A percentile compares a stretch with the other conserved stretches of the same genome.
Evolutionary conservation across 1,140 invertebrate genomes (phyloP).

Genomic region (Acromyrmex echinatior): DNA sequence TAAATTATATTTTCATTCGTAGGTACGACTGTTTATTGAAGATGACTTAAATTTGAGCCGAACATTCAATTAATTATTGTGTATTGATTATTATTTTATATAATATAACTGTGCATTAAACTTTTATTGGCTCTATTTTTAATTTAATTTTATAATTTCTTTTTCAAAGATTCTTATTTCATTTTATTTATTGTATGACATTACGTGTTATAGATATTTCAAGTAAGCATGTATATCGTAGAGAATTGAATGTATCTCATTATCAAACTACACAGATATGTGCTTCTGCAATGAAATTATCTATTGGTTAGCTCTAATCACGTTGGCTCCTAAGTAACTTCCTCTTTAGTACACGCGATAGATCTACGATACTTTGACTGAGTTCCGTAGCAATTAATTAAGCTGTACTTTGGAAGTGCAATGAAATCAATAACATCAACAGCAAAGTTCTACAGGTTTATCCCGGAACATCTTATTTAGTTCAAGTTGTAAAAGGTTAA

Average conservation of each 20-base stretch:
- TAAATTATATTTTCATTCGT: too few relatives aligned
- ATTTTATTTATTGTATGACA: not conserved
- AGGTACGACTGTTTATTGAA: too few relatives aligned
- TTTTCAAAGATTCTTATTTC: too few relatives aligned
- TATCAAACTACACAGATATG: not conserved
- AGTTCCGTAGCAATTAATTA: constrained; percentile 26
- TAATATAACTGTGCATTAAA: too few relatives aligned
- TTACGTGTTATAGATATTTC: not conserved
- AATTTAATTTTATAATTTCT: too few relatives aligned
- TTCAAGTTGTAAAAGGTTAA: not conserved
- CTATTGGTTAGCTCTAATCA: constrained; percentile 15
- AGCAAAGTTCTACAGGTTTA: not conserved
- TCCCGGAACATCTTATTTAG: not conserved
- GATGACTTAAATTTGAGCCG: too few relatives aligned
- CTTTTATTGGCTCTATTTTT: too few relatives aligned
- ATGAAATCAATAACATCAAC: constrained; percentile 19
- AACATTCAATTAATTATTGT: too few relatives aligned
- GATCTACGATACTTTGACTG: constrained; percentile 35
- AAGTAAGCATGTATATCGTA: not conserved
- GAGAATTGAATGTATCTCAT: constrained; percentile 15
- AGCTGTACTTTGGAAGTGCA: constrained; percentile 20
- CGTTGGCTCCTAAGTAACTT: constrained; percentile 41
- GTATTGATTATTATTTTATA: too few relatives aligned
- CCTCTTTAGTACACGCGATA: constrained; percentile 17
- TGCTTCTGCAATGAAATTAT: constrained; percentile 41